Evolutionary conservation across 2,888 invertebrate genomes (phyloP).

Genomic region (Euzetes globulus): DNA sequence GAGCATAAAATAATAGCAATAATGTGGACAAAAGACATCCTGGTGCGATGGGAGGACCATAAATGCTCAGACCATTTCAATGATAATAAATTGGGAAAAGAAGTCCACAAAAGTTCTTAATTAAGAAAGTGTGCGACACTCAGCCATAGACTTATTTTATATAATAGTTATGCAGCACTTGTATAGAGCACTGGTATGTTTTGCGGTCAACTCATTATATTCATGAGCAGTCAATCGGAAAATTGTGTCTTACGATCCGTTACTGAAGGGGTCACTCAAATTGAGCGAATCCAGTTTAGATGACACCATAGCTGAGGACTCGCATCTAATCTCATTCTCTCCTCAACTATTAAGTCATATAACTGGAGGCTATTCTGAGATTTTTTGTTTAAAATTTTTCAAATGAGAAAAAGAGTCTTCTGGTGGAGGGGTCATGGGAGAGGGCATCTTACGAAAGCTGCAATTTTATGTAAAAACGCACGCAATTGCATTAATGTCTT

Average conservation of each 20-base stretch:
- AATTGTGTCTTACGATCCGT: conserved; percentile 21
- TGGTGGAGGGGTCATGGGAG: conserved; percentile 22
- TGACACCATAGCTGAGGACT: background rate
- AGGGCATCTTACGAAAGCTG: conserved; percentile 18
- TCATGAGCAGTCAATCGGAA: conserved; percentile 20
- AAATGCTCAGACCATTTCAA: conserved; percentile 3
- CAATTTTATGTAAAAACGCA: conserved; percentile 31
- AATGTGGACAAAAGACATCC: conserved; percentile 25
- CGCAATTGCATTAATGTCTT: conserved; percentile 25
- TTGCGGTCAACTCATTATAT: conserved; percentile 15
- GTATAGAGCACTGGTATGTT: background rate
- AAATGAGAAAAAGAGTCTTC: conserved; percentile 11
- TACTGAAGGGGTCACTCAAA: conserved; percentile 17
- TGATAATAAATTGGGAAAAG: background rate
- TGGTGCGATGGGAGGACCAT: background rate
- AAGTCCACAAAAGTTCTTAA: conserved; percentile 10
- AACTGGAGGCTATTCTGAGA: conserved; percentile 11
- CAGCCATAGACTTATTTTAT: background rate
- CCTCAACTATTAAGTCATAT: conserved; percentile 21
- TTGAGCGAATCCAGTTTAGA: conserved; percentile 7
- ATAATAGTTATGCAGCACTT: background rate
- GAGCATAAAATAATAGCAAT: conserved; percentile 6
- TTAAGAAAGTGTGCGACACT: conserved; percentile 18
- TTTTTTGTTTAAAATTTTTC: conserved; percentile 19
- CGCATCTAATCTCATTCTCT: conserved; percentile 14